Percentiles rank a stretch among this genome's conserved stretches.
phyloP scores from a whole-genome alignment of 1,140 invertebrate genomes.

The Glossosoma conforme region DNA sequence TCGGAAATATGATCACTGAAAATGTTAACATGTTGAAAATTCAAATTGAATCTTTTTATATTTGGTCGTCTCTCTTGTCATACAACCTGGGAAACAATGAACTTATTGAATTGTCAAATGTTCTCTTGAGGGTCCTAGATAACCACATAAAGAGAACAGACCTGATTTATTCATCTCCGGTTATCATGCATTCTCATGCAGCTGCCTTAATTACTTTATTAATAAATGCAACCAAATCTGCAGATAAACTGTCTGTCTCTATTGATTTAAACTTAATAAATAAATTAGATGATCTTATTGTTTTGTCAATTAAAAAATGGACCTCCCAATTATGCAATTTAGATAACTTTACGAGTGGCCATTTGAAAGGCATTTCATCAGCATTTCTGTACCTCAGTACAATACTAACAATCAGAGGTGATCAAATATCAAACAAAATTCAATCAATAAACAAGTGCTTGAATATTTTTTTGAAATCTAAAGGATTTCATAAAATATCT shows the following conservation, averaged over 20 bases:
- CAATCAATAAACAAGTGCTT: no score
- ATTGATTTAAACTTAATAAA: conserved; percentile 15
- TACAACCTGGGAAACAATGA: conserved; percentile 42
- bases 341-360: conserved; percentile 32
- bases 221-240: conserved; percentile 21
- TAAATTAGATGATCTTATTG: conserved; percentile 17
- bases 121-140: conserved; percentile 45
- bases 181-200: conserved; percentile 47
- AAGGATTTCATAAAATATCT: conserved; percentile 19
- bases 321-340: conserved; percentile 34
- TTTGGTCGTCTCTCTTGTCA: conserved; percentile 44
- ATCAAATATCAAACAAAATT: not conserved
- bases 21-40: conserved; percentile 50
- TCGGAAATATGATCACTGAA: conserved; percentile 44
- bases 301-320: conserved; percentile 34
- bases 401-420: not conserved
- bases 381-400: conserved; percentile 10
- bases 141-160: conserved; percentile 51
- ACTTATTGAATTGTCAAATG: conserved; percentile 38
- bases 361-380: conserved; percentile 19
- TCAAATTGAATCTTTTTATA: conserved; percentile 55
- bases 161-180: conserved; percentile 40
- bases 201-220: conserved; percentile 42
- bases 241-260: conserved; percentile 2
- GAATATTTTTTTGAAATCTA: conserved; percentile 18